Evolutionary conservation across 2,888 invertebrate species (phyloP).

Genomic region (Coelinius sp.): DNA sequence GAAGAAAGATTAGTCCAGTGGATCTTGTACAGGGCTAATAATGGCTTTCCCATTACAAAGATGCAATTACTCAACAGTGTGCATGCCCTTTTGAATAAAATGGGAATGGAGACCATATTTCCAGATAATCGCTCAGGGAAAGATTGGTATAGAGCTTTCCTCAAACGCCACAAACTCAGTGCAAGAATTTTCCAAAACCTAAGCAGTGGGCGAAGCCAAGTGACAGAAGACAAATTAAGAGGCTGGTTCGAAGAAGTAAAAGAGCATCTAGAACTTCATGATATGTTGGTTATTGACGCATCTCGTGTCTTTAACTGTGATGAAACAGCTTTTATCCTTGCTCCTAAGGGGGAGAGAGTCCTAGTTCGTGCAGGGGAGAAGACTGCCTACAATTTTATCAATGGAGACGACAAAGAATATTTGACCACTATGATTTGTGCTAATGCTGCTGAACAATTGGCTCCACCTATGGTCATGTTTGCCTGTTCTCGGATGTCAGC

Average conservation of each 20-base stretch:
- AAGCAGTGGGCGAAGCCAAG: too few species aligned
- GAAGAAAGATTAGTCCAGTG: slow-evolving; percentile 19
- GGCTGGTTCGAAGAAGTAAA: neutral
- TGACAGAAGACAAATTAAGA: neutral
- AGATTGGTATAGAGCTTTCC: slow-evolving; percentile 28
- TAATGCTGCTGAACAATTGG: slow-evolving; percentile 10
- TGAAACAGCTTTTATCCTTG: slow-evolving; percentile 54
- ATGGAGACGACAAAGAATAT: slow-evolving; percentile 27
- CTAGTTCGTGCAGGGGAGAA: slow-evolving; percentile 49
- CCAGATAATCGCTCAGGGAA: slow-evolving; percentile 20
- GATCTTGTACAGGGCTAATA: slow-evolving; percentile 3
- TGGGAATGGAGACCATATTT: neutral
- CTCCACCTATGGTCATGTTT: slow-evolving; percentile 20
- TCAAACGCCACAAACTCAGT: neutral
- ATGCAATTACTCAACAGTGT: slow-evolving; percentile 25
- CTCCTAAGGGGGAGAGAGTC: slow-evolving; percentile 52
- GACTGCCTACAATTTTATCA: slow-evolving; percentile 46
- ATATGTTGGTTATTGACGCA: slow-evolving; percentile 46
- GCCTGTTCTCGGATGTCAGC: neutral
- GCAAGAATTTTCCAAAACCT: neutral
- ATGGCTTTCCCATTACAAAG: slow-evolving; percentile 20
- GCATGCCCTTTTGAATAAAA: neutral
- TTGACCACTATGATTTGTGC: slow-evolving; percentile 4
- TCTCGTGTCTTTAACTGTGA: slow-evolving; percentile 60
- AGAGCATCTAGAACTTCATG: neutral